Conservation (phyloP, 1,140 invertebrate species). For the Meteorus sp. region DNA sequence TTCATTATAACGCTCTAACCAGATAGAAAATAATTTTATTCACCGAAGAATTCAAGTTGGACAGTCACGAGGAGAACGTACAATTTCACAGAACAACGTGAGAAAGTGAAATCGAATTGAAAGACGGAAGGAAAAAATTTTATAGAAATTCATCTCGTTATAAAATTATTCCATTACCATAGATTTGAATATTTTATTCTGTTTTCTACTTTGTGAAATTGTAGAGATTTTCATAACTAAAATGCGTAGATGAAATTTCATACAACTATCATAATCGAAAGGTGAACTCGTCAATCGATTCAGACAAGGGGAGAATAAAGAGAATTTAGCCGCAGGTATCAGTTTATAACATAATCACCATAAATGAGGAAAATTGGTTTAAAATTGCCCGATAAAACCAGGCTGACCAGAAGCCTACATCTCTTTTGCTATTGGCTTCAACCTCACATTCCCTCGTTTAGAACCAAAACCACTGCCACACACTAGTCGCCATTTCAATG, state of each 20-base stretch:
- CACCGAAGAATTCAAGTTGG: neutral
- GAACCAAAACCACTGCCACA: no score
- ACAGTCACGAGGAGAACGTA: neutral
- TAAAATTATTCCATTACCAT: no score
- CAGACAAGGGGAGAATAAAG: constrained; percentile 33
- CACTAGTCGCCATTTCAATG: constrained; percentile 53
- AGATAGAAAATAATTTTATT: neutral
- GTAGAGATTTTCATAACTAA: neutral
- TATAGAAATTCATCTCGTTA: neutral
- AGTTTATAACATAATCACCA: constrained; percentile 50
- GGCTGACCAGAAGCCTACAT: constrained; percentile 33
- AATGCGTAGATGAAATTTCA: neutral
- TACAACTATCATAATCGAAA: neutral
- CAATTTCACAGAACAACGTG: constrained; percentile 16
- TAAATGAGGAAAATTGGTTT: constrained; percentile 59
- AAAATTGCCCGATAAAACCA: constrained; percentile 53
- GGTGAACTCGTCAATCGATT: constrained; percentile 17
- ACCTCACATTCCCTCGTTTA: neutral
- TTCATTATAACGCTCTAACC: constrained; percentile 33
- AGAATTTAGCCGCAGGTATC: constrained; percentile 35
- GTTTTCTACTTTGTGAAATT: constrained; percentile 9
- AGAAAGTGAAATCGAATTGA: no score
- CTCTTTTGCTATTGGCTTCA: constrained; percentile 15
- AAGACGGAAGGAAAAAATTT: neutral
- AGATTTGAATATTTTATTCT: constrained; percentile 2